Evolutionary conservation across 64 coral and sea anemone genomes (phyloP), one percentile per base, ranked within the genome.

Genomic region (Stichodactyla helianthus): DNA sequence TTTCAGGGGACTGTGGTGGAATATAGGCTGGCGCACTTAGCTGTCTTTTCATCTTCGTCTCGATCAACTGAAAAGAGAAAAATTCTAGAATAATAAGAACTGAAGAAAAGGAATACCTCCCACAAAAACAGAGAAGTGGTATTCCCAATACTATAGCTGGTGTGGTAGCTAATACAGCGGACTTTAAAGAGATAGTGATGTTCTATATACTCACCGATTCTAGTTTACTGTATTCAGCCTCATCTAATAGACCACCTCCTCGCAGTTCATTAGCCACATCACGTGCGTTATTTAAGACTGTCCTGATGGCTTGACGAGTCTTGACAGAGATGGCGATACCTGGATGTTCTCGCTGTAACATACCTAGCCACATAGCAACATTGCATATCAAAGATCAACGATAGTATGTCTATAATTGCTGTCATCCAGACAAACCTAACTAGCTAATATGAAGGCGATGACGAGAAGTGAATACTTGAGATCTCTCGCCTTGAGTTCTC

Each of bases 261-360:
- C 83, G 84, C 44, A 99, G 93, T 54, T 99, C 90, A 50, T 94
- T 93, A 82, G 94, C 88, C 26, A 94, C 86, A 71, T 98, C 95
- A 61, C 92, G 89, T 10, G 92, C 95, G 31, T 94, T 98, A 55
- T 98, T 98, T 5, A 98, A 80, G 16, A 98, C 91, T 11, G 95
- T 94, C 25, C 95, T 93, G 68, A 94, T 98, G 15, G 95, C 92
- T 79, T 98, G 95, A 54, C 95, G 89, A 5, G 95, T 98, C 64
- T 98, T 98, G 0, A 98, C 95, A n/a, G 95, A 98, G 84, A 98
- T 98, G 19, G 92, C 95, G 20, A 98, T 98, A 26, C 95, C 95
- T 5, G 95, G 95, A 54, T 98, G 90, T 50, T 94, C 92, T 54
- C 95, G 89, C 82, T 98, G 95, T 59, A 98, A 80, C 89, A 98